Conservation (phyloP, 2,888 invertebrate species). For the Stictocephala bisonia region DNA sequence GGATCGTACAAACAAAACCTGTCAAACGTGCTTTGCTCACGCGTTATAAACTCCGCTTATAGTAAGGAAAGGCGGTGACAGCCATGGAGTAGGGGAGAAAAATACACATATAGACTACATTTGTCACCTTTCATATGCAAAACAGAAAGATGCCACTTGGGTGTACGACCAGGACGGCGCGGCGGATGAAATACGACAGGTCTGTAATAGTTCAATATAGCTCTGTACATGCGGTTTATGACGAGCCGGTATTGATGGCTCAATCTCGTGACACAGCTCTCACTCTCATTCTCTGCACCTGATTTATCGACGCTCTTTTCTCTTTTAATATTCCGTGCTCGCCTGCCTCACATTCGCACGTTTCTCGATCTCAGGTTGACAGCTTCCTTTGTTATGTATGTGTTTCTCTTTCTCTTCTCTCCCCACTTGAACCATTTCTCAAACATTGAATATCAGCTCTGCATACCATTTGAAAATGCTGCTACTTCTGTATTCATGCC, state of each 20-base stretch:
- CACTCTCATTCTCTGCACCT: neutral
- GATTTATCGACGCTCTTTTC: slow-evolving; percentile 31
- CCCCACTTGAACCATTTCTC: slow-evolving; percentile 1
- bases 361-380: slow-evolving; percentile 37
- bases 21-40: neutral
- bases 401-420: slow-evolving; percentile 4
- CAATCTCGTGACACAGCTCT: slow-evolving; percentile 14
- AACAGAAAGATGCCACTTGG: slow-evolving; percentile 23
- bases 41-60: slow-evolving; percentile 17
- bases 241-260: slow-evolving; percentile 40
- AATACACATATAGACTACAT: slow-evolving; percentile 44
- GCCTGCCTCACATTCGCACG: slow-evolving; percentile 23
- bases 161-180: slow-evolving; percentile 34
- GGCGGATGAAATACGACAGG: slow-evolving; percentile 38
- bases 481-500: no score
- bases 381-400: slow-evolving; percentile 38
- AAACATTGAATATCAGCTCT: slow-evolving; percentile 33
- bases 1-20: neutral
- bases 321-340: slow-evolving; percentile 22
- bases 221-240: slow-evolving; percentile 36
- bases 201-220: slow-evolving; percentile 44
- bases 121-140: slow-evolving; percentile 51
- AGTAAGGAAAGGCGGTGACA: slow-evolving; percentile 5
- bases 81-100: neutral
- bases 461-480: no score